Evolutionary conservation across 1,140 invertebrate genomes (phyloP).

Genomic region (Heliconius hewitsoni): DNA sequence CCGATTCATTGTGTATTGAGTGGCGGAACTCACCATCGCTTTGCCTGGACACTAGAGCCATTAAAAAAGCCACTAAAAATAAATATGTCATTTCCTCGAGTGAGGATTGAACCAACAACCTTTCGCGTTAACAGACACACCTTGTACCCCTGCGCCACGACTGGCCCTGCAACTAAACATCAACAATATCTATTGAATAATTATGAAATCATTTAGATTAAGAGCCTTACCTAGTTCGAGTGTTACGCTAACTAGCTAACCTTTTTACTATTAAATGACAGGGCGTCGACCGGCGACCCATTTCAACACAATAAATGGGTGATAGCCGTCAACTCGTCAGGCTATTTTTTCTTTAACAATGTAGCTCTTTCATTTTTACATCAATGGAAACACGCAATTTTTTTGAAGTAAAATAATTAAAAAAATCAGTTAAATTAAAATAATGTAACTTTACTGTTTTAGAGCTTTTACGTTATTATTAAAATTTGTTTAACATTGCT

Average conservation of each 20-base stretch:
- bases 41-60: too few species aligned
- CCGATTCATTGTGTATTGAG: too few species aligned
- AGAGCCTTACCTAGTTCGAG: conserved; percentile 21
- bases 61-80: too few species aligned
- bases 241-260: conserved; percentile 26
- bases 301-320: conserved; percentile 64
- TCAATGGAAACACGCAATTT: not conserved
- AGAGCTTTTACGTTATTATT: too few species aligned
- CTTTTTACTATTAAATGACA: conserved; percentile 32
- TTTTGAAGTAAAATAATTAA: not conserved
- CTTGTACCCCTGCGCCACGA: too few species aligned
- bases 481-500: too few species aligned
- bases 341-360: conserved; percentile 58
- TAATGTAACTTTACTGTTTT: too few species aligned
- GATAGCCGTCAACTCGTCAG: conserved; percentile 57
- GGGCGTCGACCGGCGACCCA: conserved; percentile 63
- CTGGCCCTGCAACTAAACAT: not conserved
- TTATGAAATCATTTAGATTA: conserved; percentile 20
- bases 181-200: conserved; percentile 10
- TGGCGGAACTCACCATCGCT: too few species aligned
- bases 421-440: too few species aligned
- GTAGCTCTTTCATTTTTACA: conserved; percentile 51
- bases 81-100: too few species aligned
- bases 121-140: too few species aligned
- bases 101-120: too few species aligned